Base-by-base conservation (phyloP, 1,140 invertebrate genomes). In the Ladona fulva region DNA sequence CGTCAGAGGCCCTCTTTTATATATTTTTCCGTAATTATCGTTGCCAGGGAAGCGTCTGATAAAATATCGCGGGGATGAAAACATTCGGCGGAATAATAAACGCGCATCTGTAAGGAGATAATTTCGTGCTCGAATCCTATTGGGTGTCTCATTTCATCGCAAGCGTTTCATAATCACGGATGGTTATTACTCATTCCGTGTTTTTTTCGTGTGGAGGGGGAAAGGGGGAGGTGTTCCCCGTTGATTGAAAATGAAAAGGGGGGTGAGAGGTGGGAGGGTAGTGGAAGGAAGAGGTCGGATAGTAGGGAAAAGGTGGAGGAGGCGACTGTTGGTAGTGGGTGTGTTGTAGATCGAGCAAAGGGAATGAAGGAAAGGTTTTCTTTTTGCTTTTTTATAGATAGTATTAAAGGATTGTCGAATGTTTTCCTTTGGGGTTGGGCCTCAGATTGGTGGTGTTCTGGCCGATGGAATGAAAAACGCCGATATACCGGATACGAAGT, bases 111-210 rank as follows among this genome's bases (percentile, higher is more conserved):
- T 66, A 66, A 66, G 52, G 52, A 66, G 52, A 66, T 66, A 66
- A 66, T 66, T 66, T 66, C 52, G 52, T 66, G 52, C 52, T 66
- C 52, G 52, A 19, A 66, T 16, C 52, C n/a, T 66, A 66, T 66
- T 66, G 52, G 52, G 52, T 66, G 52, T 66, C 52, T 66, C 52
- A 66, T 66, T 66, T 66, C 52, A 66, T 66, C 52, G 52, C n/a
- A 12, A 16, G 52, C 52, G n/a, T 66, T 66, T 66, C 52, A 22
- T 66, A 66, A 66, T 66, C 52, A 66, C 52, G 16, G 14, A 19
- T 22, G 52, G 52, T 66, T 66, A 66, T 66, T 66, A 66, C 52
- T 66, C 52, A 66, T 12, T 66, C 52, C 1, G 52, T 66, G 52
- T 66, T 16, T 66, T 66, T 16, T 66, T 16, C 14, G 44, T 52